A percentile compares a stretch with the other conserved stretches of the same genome.
Evolutionary conservation across 2,888 invertebrate genomes (phyloP).

Genomic region (Macrostomum cliftonense): DNA sequence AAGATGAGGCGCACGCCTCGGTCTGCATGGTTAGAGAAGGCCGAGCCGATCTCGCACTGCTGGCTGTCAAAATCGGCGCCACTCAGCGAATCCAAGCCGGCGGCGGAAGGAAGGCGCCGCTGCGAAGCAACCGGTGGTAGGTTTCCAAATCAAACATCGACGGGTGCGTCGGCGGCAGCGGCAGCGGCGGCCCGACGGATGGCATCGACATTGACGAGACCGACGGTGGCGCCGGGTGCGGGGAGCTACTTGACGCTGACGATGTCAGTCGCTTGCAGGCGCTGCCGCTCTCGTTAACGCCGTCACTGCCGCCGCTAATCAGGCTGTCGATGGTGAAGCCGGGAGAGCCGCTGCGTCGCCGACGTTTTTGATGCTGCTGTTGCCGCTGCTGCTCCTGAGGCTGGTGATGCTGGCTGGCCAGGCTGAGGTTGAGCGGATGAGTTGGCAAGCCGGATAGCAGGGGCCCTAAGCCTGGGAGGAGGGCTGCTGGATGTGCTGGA

Average conservation of each 20-base stretch:
- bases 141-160: neutral
- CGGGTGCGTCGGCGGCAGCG: neutral
- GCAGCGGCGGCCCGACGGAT: constrained; percentile 23
- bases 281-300: too few relatives aligned
- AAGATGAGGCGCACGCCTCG: too few relatives aligned
- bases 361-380: constrained; percentile 42
- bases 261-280: neutral
- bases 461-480: too few relatives aligned
- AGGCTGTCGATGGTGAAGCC: neutral
- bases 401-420: neutral
- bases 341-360: constrained; percentile 22
- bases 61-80: too few relatives aligned
- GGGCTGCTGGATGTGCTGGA: too few relatives aligned
- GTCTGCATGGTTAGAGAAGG: too few relatives aligned
- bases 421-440: constrained; percentile 33
- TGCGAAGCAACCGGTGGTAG: constrained; percentile 7
- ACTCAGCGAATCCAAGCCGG: too few relatives aligned
- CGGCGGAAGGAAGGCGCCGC: too few relatives aligned
- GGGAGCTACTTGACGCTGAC: constrained; percentile 24
- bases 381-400: too few relatives aligned
- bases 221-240: constrained; percentile 35
- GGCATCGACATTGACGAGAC: constrained; percentile 18
- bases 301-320: neutral
- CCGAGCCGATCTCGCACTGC: too few relatives aligned
- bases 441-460: neutral